Evolutionary conservation across 2,113 vertebrate species (phyloP).

Genomic region (Heptranchias perlo): DNA sequence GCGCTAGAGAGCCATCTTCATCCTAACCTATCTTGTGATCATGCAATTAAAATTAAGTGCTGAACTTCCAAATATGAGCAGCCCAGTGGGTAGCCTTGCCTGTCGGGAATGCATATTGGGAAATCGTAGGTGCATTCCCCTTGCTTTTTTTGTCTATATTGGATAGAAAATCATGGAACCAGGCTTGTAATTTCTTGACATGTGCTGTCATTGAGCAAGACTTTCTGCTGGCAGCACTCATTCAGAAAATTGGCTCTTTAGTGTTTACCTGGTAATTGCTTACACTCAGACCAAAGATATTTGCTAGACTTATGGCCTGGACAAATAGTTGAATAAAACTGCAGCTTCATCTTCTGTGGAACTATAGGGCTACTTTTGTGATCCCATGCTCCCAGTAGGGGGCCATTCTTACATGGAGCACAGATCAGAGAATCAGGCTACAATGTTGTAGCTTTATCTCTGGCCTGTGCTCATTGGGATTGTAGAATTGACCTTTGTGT

Average conservation of each 20-base stretch:
- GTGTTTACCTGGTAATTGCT: constrained; percentile 17
- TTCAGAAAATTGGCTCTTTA: neutral
- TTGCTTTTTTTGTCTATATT: neutral
- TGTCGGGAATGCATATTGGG: neutral
- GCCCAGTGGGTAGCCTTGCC: neutral
- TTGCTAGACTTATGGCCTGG: neutral
- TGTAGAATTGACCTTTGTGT: neutral
- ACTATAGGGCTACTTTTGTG: neutral
- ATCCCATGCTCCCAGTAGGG: neutral
- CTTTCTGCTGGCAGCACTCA: neutral
- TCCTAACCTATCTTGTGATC: neutral
- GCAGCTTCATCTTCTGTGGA: neutral
- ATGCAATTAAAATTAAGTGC: neutral
- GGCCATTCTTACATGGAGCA: neutral
- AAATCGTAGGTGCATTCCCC: neutral
- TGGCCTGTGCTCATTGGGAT: neutral
- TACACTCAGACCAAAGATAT: neutral
- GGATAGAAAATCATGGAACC: neutral
- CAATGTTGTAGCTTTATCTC: neutral
- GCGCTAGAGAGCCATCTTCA: neutral
- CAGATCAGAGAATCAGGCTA: neutral
- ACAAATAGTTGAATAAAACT: neutral
- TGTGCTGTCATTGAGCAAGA: neutral
- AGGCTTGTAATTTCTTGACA: neutral
- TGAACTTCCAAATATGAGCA: neutral